Evolutionary conservation across 1,140 invertebrate species (phyloP).

Genomic region (Drosophila equinoxialis): DNA sequence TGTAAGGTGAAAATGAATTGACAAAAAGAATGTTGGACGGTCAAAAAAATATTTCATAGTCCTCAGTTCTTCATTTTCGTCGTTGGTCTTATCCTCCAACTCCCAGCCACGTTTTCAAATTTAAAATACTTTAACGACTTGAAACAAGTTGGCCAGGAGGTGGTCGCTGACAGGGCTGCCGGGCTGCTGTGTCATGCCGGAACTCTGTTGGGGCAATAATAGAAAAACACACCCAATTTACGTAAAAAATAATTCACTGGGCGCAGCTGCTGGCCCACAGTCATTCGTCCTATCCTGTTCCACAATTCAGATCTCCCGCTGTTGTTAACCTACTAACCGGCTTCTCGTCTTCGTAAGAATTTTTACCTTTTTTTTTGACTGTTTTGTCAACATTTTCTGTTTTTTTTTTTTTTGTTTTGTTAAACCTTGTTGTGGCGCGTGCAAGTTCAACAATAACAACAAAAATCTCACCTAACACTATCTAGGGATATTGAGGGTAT

Average conservation of each 20-base stretch:
- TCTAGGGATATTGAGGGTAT: background rate
- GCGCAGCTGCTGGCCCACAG: slow-evolving; percentile 33
- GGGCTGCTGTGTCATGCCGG: slow-evolving; percentile 60
- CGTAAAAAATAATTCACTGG: slow-evolving; percentile 72
- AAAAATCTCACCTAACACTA: slow-evolving; percentile 1
- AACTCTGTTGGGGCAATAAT: slow-evolving; percentile 74
- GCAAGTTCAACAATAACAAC: slow-evolving; percentile 35
- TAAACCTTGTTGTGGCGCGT: slow-evolving; percentile 37
- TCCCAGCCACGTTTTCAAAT: slow-evolving; percentile 60
- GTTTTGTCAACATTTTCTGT: slow-evolving; percentile 43
- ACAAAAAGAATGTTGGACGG: slow-evolving; percentile 34
- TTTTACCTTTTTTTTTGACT: slow-evolving; percentile 43
- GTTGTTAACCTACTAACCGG: slow-evolving; percentile 12
- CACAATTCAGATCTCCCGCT: background rate
- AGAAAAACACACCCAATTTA: slow-evolving; percentile 78
- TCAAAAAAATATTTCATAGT: slow-evolving; percentile 53
- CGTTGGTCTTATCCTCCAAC: slow-evolving; percentile 27
- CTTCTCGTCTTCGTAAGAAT: slow-evolving; percentile 20
- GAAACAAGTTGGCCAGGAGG: slow-evolving; percentile 57
- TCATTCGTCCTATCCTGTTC: slow-evolving; percentile 1
- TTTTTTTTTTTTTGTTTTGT: background rate
- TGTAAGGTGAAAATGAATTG: slow-evolving; percentile 37
- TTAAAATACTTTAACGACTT: slow-evolving; percentile 75
- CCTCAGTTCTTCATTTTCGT: slow-evolving; percentile 21
- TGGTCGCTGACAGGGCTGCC: background rate